Conservation (phyloP, 2,888 invertebrate species). For the Agrilus biguttatus region DNA sequence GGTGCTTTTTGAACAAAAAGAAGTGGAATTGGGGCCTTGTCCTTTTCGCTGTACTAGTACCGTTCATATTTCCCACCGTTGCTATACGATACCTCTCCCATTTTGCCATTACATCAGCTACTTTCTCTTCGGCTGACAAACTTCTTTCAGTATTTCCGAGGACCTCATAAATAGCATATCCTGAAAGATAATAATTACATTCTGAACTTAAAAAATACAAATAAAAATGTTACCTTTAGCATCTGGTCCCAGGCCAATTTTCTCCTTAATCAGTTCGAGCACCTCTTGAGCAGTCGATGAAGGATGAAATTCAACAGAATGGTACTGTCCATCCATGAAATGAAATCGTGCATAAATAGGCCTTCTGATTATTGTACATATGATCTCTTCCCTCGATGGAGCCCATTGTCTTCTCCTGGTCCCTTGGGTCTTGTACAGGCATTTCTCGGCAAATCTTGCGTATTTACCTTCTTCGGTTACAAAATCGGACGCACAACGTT, state of each 20-base stretch:
- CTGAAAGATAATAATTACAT: conserved; percentile 27
- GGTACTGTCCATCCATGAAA: conserved; percentile 88
- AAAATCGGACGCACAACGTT: conserved; percentile 75
- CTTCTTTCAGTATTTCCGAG: conserved; percentile 77
- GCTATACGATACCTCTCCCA: conserved; percentile 82
- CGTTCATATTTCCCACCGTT: conserved; percentile 35
- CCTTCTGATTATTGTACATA: conserved; percentile 81
- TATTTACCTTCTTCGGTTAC: conserved; percentile 89
- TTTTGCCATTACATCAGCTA: conserved; percentile 87
- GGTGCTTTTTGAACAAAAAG: conserved; percentile 68
- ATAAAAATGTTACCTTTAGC: conserved; percentile 34
- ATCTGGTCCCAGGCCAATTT: conserved; percentile 70
- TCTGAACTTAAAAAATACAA: neutral
- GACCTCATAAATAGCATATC: conserved; percentile 87
- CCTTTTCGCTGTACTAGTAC: conserved; percentile 24
- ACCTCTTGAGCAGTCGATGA: conserved; percentile 84
- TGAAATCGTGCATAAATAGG: conserved; percentile 84
- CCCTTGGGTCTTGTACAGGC: conserved; percentile 57
- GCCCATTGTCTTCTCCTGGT: conserved; percentile 74
- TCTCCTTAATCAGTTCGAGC: conserved; percentile 71
- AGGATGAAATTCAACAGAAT: conserved; percentile 89
- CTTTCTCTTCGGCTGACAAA: conserved; percentile 71
- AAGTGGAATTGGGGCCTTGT: conserved; percentile 43
- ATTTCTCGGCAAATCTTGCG: conserved; percentile 84
- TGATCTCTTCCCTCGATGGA: conserved; percentile 82